Base-by-base conservation (phyloP, 2,113 vertebrate genomes). In the Sakesphorus luctuosus region DNA sequence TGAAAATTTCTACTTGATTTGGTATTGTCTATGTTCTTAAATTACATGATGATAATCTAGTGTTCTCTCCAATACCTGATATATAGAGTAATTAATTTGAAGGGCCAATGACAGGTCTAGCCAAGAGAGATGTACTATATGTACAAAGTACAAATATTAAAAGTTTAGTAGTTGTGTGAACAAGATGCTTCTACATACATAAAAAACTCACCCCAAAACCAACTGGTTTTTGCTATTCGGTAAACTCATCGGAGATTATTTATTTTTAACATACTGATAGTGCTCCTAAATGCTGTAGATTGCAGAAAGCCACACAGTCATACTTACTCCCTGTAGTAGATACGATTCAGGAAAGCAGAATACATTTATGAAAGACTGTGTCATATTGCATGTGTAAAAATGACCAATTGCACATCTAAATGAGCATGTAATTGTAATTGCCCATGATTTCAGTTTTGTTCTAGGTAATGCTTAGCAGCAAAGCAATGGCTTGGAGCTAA, bases 381-480 rank as follows among this genome's bases (percentile, higher is more conserved):
- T 82, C 74, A n/a, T 69, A 84, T 12, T 87, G 77, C 53, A 84
- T 1, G 0, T 61, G 71, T 84, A 68, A 87, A 92, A 87, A 61
- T 46, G 74, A 92, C 77, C 81, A 84, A 81, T 84, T 89, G 74
- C 40, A 58, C 53, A 79, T 69, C 84, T 76, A 94, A 94, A 58
- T 53, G 69, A 94, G 80, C 28, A 1, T 91, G 87, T 94, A 94
- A 94, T 95, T 90, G 69, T 89, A 96, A 92, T 40, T 89, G 89
- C 46, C 67, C 14, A 3, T 89, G 66, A 74, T 72, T 89, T 36
- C 50, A 75, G 75, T 36, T 95, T 96, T 78, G n/a, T n/a, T n/a
- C n/a, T n/a, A n/a, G n/a, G n/a, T n/a, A n/a, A n/a, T n/a, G n/a
- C n/a, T 91, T 81, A 49, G 52, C 68, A 78, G 77, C 44, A 89